Percentiles rank a stretch among this genome's conserved stretches.
Evolutionary conservation across 2,797 vertebrate species (phyloP).

Genomic region (Spatula clypeata): DNA sequence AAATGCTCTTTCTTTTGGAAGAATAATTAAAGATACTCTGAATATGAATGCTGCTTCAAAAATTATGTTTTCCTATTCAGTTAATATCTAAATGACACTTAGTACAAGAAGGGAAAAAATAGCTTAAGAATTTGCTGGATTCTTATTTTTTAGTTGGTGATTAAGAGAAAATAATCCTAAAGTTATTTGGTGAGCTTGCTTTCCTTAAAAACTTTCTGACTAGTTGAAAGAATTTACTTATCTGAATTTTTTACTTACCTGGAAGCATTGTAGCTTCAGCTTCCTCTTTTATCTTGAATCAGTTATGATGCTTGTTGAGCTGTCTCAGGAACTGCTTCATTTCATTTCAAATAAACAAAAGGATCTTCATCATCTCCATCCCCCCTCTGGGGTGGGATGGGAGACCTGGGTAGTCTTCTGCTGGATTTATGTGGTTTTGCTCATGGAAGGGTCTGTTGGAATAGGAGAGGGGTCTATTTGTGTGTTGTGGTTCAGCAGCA

Average conservation of each 20-base stretch:
- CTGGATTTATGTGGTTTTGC: neutral
- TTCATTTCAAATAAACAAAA: neutral
- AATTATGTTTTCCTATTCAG: neutral
- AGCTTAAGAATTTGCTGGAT: neutral
- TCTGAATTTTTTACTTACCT: neutral
- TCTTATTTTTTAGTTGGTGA: neutral
- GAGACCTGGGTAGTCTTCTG: neutral
- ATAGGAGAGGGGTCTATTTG: neutral
- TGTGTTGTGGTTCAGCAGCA: neutral
- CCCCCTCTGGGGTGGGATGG: neutral
- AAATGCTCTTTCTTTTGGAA: neutral
- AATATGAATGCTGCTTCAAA: neutral
- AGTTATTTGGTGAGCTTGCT: neutral
- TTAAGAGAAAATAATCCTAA: fast-evolving
- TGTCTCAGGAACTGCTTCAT: neutral
- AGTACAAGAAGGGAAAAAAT: neutral
- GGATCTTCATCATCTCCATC: neutral
- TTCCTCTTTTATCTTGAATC: neutral
- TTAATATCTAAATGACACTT: neutral
- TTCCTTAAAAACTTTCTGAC: neutral
- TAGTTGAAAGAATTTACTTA: neutral
- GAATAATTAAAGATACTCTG: neutral
- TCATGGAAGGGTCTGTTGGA: neutral
- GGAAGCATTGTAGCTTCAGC: neutral
- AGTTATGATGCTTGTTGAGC: neutral